Percentiles rank a stretch among this genome's conserved stretches.
Conservation (phyloP, 1,140 invertebrate genomes). For the Apocrypta bakeri region DNA sequence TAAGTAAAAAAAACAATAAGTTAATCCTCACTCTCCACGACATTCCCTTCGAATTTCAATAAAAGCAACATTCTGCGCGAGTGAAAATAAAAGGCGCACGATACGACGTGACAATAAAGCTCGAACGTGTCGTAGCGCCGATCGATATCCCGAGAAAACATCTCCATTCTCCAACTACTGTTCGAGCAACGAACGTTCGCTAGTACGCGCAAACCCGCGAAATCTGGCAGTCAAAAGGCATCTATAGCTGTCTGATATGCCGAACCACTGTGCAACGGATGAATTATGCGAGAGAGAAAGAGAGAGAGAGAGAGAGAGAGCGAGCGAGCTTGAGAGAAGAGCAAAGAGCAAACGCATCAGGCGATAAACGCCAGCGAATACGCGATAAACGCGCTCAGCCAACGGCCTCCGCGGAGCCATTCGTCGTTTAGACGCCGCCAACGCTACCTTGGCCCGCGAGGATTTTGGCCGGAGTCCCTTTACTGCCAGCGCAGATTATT, state of each 20-base stretch:
- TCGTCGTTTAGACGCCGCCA: conserved; percentile 11
- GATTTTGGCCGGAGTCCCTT: conserved; percentile 29
- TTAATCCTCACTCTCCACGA: neutral
- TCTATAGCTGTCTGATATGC: neutral
- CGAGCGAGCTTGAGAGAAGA: neutral
- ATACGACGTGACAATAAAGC: neutral
- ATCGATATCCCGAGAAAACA: conserved; percentile 15
- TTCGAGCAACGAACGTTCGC: neutral
- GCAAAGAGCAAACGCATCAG: neutral
- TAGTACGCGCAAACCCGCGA: neutral
- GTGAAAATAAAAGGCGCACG: conserved; percentile 9
- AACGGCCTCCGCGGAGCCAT: neutral
- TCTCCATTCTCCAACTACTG: neutral
- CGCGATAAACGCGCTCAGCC: conserved; percentile 14
- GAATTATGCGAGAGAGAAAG: neutral
- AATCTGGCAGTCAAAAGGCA: conserved; percentile 11
- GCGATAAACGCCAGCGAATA: conserved; percentile 6
- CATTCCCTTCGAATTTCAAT: neutral
- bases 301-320: neutral
- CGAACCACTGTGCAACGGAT: neutral
- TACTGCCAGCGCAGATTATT: conserved; percentile 32
- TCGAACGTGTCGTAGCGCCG: neutral
- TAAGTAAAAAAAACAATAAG: neutral
- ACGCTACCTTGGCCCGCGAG: conserved; percentile 1
- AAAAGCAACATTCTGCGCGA: neutral